Evolutionary conservation across 2,797 vertebrate species (phyloP).

Genomic region (Mergus octosetaceus): DNA sequence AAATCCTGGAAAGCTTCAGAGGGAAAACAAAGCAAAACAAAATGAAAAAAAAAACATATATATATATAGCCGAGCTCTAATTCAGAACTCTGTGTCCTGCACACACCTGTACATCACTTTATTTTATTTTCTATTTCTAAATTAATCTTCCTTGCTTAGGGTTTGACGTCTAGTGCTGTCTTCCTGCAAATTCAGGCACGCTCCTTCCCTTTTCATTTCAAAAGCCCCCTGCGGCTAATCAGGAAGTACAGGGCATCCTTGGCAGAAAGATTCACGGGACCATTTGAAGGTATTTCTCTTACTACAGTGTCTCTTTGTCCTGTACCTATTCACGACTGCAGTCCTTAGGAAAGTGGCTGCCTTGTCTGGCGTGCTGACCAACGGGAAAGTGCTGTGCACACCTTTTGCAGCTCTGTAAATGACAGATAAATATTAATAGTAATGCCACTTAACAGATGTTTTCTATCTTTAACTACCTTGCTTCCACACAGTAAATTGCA

Average conservation of each 20-base stretch:
- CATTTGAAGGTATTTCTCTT: neutral
- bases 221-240: neutral
- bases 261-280: neutral
- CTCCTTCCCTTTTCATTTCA: neutral
- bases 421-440: conserved; percentile 54
- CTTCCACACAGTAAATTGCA: conserved; percentile 25
- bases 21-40: neutral
- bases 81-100: neutral
- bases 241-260: neutral
- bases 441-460: conserved; percentile 13
- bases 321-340: neutral
- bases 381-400: conserved; percentile 25
- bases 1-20: neutral
- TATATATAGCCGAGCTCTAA: neutral
- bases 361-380: neutral
- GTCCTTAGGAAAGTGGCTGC: neutral
- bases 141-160: neutral
- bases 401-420: conserved; percentile 30
- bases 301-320: neutral
- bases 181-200: neutral
- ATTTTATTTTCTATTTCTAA: neutral
- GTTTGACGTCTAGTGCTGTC: neutral
- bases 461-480: conserved; percentile 16
- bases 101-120: neutral
- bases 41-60: neutral